Evolutionary conservation across 2,797 vertebrate species (phyloP).

Genomic region (Hydrocynus forskahlii): DNA sequence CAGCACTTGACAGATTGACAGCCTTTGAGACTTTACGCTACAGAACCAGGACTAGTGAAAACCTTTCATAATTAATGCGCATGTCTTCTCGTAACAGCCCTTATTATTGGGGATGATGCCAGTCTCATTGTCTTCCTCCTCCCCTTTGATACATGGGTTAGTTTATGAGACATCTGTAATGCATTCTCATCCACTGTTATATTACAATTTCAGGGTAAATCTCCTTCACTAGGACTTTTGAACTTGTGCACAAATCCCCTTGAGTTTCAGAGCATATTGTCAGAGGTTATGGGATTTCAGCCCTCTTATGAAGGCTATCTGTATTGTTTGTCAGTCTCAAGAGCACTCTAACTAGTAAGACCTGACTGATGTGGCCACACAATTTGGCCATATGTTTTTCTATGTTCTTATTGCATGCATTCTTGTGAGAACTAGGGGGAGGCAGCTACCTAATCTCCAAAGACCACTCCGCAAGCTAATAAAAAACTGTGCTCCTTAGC

Average conservation of each 20-base stretch:
- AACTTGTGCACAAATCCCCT: conserved; percentile 20
- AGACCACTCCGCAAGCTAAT: conserved; percentile 68
- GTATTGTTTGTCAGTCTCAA: conserved; percentile 60
- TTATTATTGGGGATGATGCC: conserved; percentile 61
- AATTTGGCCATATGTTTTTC: conserved; percentile 73
- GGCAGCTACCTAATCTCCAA: conserved; percentile 66
- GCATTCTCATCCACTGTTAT: conserved; percentile 64
- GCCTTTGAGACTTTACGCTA: conserved; percentile 39
- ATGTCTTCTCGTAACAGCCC: conserved; percentile 60
- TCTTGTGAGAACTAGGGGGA: conserved; percentile 65
- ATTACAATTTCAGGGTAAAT: conserved; percentile 77
- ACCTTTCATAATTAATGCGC: conserved; percentile 31
- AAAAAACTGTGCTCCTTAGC: conserved; percentile 66
- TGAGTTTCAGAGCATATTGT: conserved; percentile 41
- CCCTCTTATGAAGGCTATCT: conserved; percentile 57
- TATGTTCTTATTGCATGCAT: conserved; percentile 61
- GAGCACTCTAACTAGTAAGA: conserved; percentile 53
- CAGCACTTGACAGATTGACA: conserved; percentile 32
- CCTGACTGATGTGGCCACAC: conserved; percentile 62
- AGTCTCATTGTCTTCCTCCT: conserved; percentile 48
- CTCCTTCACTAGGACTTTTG: conserved; percentile 30
- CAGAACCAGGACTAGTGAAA: background rate
- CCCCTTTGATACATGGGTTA: conserved; percentile 42
- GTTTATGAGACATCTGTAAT: conserved; percentile 60
- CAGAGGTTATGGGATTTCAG: conserved; percentile 52